A percentile compares a stretch with the other conserved stretches of the same genome.
Conservation (phyloP, 2,113 vertebrate species). For the Anoplopoma fimbria region DNA sequence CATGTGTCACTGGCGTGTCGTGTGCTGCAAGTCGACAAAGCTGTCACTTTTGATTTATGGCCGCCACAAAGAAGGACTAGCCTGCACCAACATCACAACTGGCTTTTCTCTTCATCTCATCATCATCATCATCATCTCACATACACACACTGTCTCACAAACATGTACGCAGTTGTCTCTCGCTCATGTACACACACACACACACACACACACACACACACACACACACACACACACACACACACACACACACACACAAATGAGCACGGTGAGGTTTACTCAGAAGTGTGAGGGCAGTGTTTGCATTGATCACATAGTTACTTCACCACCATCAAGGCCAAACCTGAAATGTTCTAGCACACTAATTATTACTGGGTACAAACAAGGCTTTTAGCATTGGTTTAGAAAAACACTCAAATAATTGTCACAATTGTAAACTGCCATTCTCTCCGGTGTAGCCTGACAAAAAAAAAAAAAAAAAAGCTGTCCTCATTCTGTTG, state of each 20-base stretch:
- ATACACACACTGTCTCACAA: background rate
- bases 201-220: too few relatives aligned
- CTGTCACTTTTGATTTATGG: slow-evolving; percentile 59
- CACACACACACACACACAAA: slow-evolving; percentile 3
- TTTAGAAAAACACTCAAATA: slow-evolving; percentile 8
- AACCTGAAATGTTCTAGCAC: background rate
- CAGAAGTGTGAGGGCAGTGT: background rate
- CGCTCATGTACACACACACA: too few relatives aligned
- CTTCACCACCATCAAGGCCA: background rate
- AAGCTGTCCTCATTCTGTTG: slow-evolving; percentile 19
- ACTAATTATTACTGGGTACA: background rate
- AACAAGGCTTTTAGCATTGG: background rate
- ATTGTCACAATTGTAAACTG: background rate
- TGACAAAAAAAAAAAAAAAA: slow-evolving; percentile 5
- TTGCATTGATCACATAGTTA: background rate
- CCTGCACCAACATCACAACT: slow-evolving; percentile 37
- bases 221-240: background rate
- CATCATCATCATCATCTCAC: slow-evolving; percentile 18
- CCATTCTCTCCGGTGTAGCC: slow-evolving; percentile 12
- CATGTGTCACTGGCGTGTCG: too few relatives aligned
- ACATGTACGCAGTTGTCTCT: background rate
- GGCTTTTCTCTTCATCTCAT: slow-evolving; percentile 41
- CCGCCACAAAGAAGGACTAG: slow-evolving; percentile 30
- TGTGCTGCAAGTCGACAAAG: too few relatives aligned
- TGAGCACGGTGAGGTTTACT: background rate